Conservation (phyloP, 2,888 invertebrate species). For the Mimachlamys varia region DNA sequence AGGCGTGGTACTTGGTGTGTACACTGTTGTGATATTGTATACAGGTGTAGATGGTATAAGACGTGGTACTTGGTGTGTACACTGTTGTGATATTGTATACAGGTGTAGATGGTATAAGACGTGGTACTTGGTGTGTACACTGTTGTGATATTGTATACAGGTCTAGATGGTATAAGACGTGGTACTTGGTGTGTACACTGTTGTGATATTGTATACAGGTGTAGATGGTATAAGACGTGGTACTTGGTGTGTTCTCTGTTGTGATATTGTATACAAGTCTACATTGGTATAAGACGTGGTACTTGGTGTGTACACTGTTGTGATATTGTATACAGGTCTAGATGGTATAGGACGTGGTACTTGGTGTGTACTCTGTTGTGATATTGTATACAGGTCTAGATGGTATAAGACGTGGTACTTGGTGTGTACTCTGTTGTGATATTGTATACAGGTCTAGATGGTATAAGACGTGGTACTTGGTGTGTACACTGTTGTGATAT, state of each 20-base stretch:
- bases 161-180: not conserved
- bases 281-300: not conserved
- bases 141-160: not conserved
- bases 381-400: not conserved
- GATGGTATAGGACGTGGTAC: not conserved
- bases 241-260: not conserved
- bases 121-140: not conserved
- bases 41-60: not conserved
- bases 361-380: not conserved
- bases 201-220: not conserved
- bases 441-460: not conserved
- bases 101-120: not conserved
- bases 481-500: not conserved
- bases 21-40: not conserved
- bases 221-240: not conserved
- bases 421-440: not conserved
- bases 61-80: not conserved
- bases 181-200: not conserved
- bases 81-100: not conserved
- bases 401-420: not conserved
- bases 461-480: not conserved
- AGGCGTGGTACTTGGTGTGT: not conserved
- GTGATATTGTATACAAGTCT: not conserved
- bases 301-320: not conserved
- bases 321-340: not conserved